phyloP scores from a whole-genome alignment of 2,113 vertebrate genomes.

The Calcarius ornatus region DNA sequence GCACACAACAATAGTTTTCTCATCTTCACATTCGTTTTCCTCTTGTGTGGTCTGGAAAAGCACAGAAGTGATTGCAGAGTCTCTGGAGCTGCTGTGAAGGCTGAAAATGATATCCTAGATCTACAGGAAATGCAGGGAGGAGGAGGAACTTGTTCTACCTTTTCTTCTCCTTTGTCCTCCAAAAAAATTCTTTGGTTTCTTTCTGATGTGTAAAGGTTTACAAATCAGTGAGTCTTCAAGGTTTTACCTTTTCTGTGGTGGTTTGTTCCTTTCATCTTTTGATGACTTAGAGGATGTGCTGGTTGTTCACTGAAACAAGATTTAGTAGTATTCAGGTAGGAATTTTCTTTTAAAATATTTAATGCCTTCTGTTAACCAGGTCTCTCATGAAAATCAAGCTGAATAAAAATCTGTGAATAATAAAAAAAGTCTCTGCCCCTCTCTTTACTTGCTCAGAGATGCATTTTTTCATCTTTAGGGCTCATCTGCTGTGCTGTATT shows the following conservation, averaged over 20 bases:
- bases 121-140: neutral
- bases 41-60: conserved; percentile 21
- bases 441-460: neutral
- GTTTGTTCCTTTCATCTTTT: neutral
- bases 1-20: neutral
- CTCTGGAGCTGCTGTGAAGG: neutral
- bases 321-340: neutral
- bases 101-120: neutral
- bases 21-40: neutral
- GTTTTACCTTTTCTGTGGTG: neutral
- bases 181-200: neutral
- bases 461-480: neutral
- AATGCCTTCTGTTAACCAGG: neutral
- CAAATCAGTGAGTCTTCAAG: neutral
- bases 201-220: conserved; percentile 5
- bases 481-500: neutral
- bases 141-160: neutral
- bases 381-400: neutral
- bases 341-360: neutral
- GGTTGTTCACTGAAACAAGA: neutral
- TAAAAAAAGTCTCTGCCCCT: neutral
- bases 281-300: neutral
- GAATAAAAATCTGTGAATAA: neutral
- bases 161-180: neutral
- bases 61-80: neutral